Evolutionary conservation across 2,113 vertebrate species (phyloP), one percentile per base, ranked within the genome.

Genomic region (Setophaga coronata): DNA sequence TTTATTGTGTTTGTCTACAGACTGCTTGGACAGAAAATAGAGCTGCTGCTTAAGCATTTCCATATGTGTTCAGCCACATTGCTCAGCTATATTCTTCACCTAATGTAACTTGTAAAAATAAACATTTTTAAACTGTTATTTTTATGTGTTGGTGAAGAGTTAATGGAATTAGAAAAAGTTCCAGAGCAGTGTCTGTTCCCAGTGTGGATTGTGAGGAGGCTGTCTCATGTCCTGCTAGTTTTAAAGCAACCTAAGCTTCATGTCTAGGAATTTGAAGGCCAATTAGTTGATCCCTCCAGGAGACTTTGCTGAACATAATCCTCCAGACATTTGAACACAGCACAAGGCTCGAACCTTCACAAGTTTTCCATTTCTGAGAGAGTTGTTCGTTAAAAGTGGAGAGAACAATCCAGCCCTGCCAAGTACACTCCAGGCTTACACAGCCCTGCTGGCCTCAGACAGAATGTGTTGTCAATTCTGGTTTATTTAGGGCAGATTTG

Each of bases 401-500:
- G 87, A 88, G 83, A 91, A 81, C 78, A 71, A 19, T 67, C 71
- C n/a, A 26, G 38, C 7, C 74, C 43, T 95, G 95, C 94, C 94
- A 95, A 95, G 86, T 70, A 72, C 77, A 89, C 4, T 42, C 36
- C 33, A 38, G 38, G 84, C 61, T 8, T 87, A 8, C 2, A 34
- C 78, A 91, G 93, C 70, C 89, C 86, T 48, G 79, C 85, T 93
- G 92, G 90, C 86, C 92, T 90, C 90, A 38, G 31, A 38, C 80
- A 38, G 29, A 77, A 77, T 1, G 7, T 58, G 81, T 70, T 96
- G 83, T 93, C 81, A 85, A 3, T 87, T 77, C 53, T 76, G 78
- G 25, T 70, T 94, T 96, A 94, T 97, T 95, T 94, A 81, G 94
- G 71, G 84, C 76, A 95, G 66, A 80, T 93, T 74, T 88, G 78